Conservation (phyloP, 2,888 invertebrate genomes). For the Dascillus cervinus region DNA sequence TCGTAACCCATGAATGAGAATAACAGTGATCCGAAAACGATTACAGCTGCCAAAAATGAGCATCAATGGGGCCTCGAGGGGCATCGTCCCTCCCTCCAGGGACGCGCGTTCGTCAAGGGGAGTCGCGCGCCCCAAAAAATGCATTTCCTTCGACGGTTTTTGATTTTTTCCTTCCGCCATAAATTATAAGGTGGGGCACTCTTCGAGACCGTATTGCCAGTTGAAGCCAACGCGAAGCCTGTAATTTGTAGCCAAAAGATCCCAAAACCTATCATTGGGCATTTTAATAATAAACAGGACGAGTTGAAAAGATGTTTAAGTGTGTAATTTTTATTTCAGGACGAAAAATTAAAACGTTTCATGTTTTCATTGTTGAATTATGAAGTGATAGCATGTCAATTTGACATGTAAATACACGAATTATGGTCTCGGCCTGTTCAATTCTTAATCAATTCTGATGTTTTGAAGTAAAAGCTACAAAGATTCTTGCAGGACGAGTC, state of each 20-base stretch:
- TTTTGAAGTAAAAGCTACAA: conserved; percentile 11
- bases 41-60: conserved; percentile 46
- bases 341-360: conserved; percentile 18
- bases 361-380: conserved; percentile 18
- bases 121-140: conserved; percentile 3
- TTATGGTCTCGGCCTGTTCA: conserved; percentile 17
- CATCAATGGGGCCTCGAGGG: conserved; percentile 37
- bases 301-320: too few species aligned
- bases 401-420: conserved; percentile 20
- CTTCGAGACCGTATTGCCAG: too few species aligned
- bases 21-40: conserved; percentile 45
- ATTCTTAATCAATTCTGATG: conserved; percentile 14
- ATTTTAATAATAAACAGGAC: conserved; percentile 11
- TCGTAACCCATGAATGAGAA: conserved; percentile 41
- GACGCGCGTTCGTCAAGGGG: conserved; percentile 10
- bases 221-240: conserved; percentile 5
- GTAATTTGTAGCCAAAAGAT: conserved; percentile 7
- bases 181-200: too few species aligned
- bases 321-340: conserved; percentile 15
- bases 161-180: too few species aligned
- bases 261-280: conserved; percentile 6
- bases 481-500: conserved; percentile 7
- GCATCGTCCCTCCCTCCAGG: conserved; percentile 17
- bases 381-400: conserved; percentile 18
- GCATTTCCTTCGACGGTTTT: too few species aligned